Percentiles rank a stretch among this genome's conserved stretches.
Conservation (phyloP, 2,797 vertebrate genomes). For the Silurus lanzhouensis region DNA sequence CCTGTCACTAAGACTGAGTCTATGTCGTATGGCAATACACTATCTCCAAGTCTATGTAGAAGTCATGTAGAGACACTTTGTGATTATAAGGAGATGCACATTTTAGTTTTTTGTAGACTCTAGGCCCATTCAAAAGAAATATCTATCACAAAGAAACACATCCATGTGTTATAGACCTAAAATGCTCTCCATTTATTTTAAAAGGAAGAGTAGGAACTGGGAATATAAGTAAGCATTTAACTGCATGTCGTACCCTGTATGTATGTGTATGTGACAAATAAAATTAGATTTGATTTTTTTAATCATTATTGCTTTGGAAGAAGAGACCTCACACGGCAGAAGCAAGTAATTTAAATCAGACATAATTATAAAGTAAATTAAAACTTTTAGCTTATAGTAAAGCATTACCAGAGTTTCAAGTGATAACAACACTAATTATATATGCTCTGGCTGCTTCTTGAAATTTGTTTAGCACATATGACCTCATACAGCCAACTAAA, state of each 20-base stretch:
- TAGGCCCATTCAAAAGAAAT: not conserved
- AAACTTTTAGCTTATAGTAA: too few species aligned
- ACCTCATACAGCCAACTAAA: conserved; percentile 36
- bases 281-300: too few species aligned
- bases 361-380: not conserved
- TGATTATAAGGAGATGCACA: not conserved
- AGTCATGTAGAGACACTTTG: not conserved
- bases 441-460: conserved; percentile 4
- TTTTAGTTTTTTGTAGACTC: not conserved
- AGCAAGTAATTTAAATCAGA: too few species aligned
- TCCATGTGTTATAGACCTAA: not conserved
- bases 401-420: not conserved
- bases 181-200: not conserved
- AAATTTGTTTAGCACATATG: conserved; percentile 44
- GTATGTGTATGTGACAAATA: too few species aligned
- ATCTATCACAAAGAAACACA: not conserved
- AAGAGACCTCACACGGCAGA: not conserved
- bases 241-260: too few species aligned
- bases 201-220: too few species aligned
- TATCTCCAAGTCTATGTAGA: conserved; percentile 4
- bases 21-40: not conserved
- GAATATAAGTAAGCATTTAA: too few species aligned
- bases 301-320: not conserved
- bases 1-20: conserved; percentile 23
- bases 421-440: not conserved